These are phyloP conservation scores for Brachionus calyciflorus DNA, from an alignment of 1,140 invertebrate species.

Conservation along the genomic window DNA sequence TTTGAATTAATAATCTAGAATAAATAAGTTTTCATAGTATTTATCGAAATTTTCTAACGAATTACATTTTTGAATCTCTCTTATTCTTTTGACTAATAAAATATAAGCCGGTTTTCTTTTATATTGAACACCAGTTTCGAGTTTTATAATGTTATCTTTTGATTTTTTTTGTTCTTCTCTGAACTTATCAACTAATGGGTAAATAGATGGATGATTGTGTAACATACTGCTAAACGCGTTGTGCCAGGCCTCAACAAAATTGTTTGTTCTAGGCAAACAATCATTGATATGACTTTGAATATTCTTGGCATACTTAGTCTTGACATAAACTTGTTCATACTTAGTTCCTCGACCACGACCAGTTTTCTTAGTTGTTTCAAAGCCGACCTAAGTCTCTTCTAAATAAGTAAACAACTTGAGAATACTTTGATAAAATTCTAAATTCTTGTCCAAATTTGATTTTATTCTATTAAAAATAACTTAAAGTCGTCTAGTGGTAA, in stretches of 20 bases:
- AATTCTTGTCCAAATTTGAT: neutral
- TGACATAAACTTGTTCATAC: neutral
- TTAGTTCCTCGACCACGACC: neutral
- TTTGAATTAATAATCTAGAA: slow-evolving; percentile 7
- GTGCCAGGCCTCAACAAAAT: no score
- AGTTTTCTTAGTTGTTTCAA: neutral
- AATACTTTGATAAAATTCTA: neutral
- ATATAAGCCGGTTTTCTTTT: neutral
- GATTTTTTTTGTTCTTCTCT: neutral
- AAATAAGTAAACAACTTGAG: neutral
- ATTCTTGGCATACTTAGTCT: neutral
- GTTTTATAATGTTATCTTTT: neutral
- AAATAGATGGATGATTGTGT: neutral
- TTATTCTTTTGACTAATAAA: neutral
- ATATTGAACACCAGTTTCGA: neutral
- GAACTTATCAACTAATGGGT: neutral
- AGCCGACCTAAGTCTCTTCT: neutral
- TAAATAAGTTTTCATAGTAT: neutral
- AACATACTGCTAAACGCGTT: neutral
- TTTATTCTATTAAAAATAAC: neutral
- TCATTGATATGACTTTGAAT: neutral
- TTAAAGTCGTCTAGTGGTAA: neutral
- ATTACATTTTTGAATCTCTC: neutral
- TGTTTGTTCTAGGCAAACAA: no score
- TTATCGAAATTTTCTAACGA: neutral